Conservation (phyloP, 2,113 vertebrate genomes). For the Spheniscus mendiculus region DNA sequence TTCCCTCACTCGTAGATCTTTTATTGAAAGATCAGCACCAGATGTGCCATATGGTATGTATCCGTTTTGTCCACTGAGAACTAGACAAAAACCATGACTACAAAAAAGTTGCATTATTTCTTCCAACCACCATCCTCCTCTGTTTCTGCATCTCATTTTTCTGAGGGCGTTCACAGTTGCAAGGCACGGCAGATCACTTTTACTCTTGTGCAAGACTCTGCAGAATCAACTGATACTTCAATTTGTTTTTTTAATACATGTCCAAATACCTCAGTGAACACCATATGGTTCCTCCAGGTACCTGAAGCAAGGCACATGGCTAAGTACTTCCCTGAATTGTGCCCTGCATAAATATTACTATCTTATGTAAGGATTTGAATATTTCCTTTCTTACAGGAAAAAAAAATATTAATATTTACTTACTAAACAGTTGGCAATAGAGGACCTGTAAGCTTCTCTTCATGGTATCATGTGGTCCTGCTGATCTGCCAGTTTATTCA, state of each 20-base stretch:
- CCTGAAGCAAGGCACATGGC: neutral
- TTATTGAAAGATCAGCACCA: neutral
- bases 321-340: neutral
- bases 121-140: neutral
- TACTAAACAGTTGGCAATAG: conserved; percentile 97
- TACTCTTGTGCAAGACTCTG: neutral
- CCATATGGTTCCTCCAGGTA: neutral
- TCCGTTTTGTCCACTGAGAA: neutral
- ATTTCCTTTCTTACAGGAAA: neutral
- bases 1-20: neutral
- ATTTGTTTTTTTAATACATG: neutral
- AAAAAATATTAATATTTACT: conserved; percentile 64
- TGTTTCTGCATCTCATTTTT: neutral
- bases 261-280: neutral
- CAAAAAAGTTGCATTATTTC: neutral
- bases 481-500: conserved; percentile 95
- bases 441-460: conserved; percentile 98
- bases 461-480: conserved; percentile 99
- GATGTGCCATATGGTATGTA: neutral
- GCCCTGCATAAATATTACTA: neutral
- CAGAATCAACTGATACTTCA: neutral
- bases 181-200: neutral
- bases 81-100: neutral
- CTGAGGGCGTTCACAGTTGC: neutral
- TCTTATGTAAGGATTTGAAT: neutral